Conservation (phyloP, 1,140 invertebrate species). For the Drosophila watanabei region DNA sequence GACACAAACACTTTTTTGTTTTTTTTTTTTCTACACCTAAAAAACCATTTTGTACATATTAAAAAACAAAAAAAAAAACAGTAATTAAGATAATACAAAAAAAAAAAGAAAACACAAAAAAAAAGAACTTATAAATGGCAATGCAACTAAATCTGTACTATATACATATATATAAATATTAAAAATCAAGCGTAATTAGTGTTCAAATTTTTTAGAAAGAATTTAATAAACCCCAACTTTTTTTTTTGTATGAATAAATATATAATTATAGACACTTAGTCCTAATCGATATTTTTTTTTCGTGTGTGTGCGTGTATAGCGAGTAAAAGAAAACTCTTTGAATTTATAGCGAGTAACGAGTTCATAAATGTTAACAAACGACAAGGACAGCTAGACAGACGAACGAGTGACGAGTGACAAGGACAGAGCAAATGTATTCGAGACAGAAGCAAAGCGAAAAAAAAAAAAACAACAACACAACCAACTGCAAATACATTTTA, state of each 20-base stretch:
- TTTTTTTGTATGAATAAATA: slow-evolving; percentile 61
- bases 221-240: slow-evolving; percentile 24
- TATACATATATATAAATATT: slow-evolving; percentile 43
- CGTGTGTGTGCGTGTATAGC: slow-evolving; percentile 61
- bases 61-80: slow-evolving; percentile 8
- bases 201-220: slow-evolving; percentile 63
- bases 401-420: background rate
- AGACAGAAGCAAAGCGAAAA: slow-evolving; percentile 49
- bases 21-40: slow-evolving; percentile 43
- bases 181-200: slow-evolving; percentile 46
- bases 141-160: slow-evolving; percentile 57
- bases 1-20: slow-evolving; percentile 40
- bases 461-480: slow-evolving; percentile 33
- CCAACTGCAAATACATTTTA: slow-evolving; percentile 50
- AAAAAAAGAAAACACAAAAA: slow-evolving; percentile 7
- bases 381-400: slow-evolving; percentile 9
- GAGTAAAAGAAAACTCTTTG: slow-evolving; percentile 67
- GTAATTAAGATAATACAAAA: slow-evolving; percentile 18
- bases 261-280: slow-evolving; percentile 52
- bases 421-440: slow-evolving; percentile 43
- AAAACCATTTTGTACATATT: slow-evolving; percentile 50
- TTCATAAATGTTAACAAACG: slow-evolving; percentile 69
- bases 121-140: slow-evolving; percentile 45
- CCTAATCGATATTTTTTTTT: slow-evolving; percentile 51
- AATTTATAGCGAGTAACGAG: slow-evolving; percentile 79